Percentiles rank a stretch among this genome's conserved stretches.
Conservation (phyloP, 2,888 invertebrate genomes). For the Mesodorylaimus sp. region DNA sequence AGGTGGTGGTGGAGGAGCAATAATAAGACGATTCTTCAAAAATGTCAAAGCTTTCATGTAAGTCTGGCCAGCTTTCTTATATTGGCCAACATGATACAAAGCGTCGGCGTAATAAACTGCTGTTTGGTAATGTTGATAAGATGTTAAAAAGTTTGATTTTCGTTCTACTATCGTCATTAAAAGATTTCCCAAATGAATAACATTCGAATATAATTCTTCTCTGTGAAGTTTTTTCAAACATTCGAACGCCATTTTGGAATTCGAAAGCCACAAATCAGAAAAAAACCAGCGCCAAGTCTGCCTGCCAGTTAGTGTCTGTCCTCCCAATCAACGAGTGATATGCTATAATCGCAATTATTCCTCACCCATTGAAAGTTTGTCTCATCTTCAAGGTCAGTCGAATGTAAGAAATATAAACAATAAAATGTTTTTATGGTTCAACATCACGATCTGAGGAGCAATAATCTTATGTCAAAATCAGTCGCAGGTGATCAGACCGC, state of each 20-base stretch:
- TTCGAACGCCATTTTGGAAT: constrained; percentile 6
- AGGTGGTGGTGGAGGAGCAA: background rate
- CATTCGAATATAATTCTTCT: constrained; percentile 2
- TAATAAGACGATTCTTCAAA: background rate
- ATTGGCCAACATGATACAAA: background rate
- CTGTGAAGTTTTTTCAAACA: background rate
- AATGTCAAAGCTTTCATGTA: constrained; percentile 4
- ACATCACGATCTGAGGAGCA: too few relatives aligned
- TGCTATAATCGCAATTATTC: too few relatives aligned
- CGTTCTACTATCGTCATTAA: background rate
- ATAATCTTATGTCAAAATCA: too few relatives aligned
- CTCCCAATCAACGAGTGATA: too few relatives aligned
- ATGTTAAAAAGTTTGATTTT: background rate
- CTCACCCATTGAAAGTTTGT: too few relatives aligned
- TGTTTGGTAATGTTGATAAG: constrained; percentile 3
- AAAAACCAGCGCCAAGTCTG: too few relatives aligned
- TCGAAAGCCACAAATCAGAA: too few relatives aligned
- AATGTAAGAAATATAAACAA: too few relatives aligned
- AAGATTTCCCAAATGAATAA: background rate
- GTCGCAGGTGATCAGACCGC: too few relatives aligned
- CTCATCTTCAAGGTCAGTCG: too few relatives aligned
- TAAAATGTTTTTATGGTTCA: too few relatives aligned
- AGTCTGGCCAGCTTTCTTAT: background rate
- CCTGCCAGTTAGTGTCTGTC: too few relatives aligned
- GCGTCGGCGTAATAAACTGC: constrained; percentile 5